Percentiles rank a stretch among this genome's conserved stretches.
phyloP scores from a whole-genome alignment of 2,888 invertebrate genomes.

The Lepas anatifera region DNA sequence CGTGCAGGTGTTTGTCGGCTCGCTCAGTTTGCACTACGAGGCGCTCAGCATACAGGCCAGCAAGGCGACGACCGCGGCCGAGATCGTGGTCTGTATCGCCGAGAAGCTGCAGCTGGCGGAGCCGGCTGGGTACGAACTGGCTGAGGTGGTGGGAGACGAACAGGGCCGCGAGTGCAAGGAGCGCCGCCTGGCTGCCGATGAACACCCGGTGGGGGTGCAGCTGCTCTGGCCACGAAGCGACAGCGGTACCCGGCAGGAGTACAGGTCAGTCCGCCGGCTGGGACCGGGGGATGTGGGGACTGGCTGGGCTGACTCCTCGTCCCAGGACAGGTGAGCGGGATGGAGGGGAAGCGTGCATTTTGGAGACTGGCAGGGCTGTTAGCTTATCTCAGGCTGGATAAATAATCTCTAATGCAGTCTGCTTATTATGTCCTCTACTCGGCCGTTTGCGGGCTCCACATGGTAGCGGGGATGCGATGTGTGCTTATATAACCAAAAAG shows the following conservation, averaged over 20 bases:
- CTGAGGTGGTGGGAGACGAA: constrained; percentile 75
- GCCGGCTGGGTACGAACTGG: constrained; percentile 62
- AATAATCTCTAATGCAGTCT: no score
- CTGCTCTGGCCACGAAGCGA: constrained; percentile 36
- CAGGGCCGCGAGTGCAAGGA: constrained; percentile 86
- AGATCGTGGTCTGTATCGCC: constrained; percentile 78
- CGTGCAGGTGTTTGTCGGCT: constrained; percentile 78
- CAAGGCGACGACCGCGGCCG: constrained; percentile 81
- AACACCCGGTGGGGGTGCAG: constrained; percentile 40
- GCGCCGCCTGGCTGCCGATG: constrained; percentile 60
- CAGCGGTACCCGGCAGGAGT: constrained; percentile 23
- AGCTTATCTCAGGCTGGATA: no score
- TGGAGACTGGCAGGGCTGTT: no score
- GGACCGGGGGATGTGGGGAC: background rate
- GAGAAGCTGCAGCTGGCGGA: constrained; percentile 52
- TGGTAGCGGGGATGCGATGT: no score
- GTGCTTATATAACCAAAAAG: no score
- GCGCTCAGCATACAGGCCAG: constrained; percentile 81
- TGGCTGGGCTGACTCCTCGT: no score
- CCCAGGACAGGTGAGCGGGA: no score
- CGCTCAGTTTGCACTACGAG: constrained; percentile 74
- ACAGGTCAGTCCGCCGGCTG: constrained; percentile 18
- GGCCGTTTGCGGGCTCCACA: no score
- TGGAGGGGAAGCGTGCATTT: no score
- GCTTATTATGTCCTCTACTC: no score